A percentile compares a stretch with the other conserved stretches of the same genome.
Evolutionary conservation across 1,140 invertebrate genomes (phyloP).

Genomic region (Halyomorpha halys): DNA sequence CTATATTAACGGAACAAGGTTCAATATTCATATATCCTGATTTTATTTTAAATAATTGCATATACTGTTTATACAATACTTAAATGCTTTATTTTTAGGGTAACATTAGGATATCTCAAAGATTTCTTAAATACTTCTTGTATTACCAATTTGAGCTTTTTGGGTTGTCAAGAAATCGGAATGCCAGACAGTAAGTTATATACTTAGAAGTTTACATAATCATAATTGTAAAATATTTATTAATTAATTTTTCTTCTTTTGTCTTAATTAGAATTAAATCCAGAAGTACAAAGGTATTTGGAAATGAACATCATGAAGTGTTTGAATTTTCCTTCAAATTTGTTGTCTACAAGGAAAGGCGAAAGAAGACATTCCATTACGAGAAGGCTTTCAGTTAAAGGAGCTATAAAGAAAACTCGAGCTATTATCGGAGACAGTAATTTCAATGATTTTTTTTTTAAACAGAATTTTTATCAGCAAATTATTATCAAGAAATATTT

Average conservation of each 20-base stretch:
- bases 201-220: conserved; percentile 37
- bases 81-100: conserved; percentile 42
- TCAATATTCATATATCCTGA: conserved; percentile 15
- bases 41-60: not conserved
- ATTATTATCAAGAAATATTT: too few species aligned
- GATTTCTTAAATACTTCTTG: conserved; percentile 94
- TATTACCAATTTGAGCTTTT: conserved; percentile 88
- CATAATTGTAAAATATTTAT: conserved; percentile 21
- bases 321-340: conserved; percentile 55
- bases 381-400: conserved; percentile 66
- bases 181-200: conserved; percentile 57
- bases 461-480: conserved; percentile 35
- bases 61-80: not conserved
- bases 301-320: conserved; percentile 76
- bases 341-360: conserved; percentile 30
- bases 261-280: conserved; percentile 54
- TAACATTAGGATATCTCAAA: conserved; percentile 78
- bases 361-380: conserved; percentile 41
- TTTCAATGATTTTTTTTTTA: not conserved
- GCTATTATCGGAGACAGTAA: conserved; percentile 52
- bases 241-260: conserved; percentile 22
- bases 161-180: conserved; percentile 83
- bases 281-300: conserved; percentile 74
- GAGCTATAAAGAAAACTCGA: conserved; percentile 75
- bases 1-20: conserved; percentile 90